Conservation (phyloP, 2,113 vertebrate genomes). For the Erythrolamprus reginae region DNA sequence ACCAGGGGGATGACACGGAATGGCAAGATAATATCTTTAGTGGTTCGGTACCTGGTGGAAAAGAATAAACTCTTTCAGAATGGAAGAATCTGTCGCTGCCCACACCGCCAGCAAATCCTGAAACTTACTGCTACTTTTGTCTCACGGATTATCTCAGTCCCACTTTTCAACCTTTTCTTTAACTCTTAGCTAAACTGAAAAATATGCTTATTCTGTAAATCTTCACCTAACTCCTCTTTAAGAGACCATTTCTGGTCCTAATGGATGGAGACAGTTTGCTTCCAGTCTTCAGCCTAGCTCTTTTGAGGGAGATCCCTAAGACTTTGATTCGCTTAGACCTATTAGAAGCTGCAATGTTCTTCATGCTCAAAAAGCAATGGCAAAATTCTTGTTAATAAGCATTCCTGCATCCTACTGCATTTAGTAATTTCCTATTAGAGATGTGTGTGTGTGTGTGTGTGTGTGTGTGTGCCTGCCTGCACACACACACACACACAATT, state of each 20-base stretch:
- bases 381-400: too few species aligned
- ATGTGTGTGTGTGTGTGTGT: too few species aligned
- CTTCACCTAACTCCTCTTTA: not conserved
- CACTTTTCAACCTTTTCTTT: not conserved
- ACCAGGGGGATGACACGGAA: conserved; percentile 97
- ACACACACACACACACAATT: not conserved
- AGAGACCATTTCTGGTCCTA: not conserved
- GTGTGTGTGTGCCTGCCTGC: too few species aligned
- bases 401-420: too few species aligned
- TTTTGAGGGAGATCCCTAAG: not conserved
- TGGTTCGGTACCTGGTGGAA: conserved; percentile 88
- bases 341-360: not conserved
- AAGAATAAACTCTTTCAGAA: not conserved
- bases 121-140: not conserved
- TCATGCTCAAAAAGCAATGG: too few species aligned
- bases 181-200: not conserved
- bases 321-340: not conserved
- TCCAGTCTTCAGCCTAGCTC: not conserved
- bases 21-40: conserved; percentile 98
- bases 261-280: not conserved
- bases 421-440: too few species aligned
- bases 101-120: not conserved
- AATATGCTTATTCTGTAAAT: not conserved
- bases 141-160: not conserved
- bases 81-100: not conserved